phyloP scores from a whole-genome alignment of 2,888 invertebrate species.

The Chironomus tentans region DNA sequence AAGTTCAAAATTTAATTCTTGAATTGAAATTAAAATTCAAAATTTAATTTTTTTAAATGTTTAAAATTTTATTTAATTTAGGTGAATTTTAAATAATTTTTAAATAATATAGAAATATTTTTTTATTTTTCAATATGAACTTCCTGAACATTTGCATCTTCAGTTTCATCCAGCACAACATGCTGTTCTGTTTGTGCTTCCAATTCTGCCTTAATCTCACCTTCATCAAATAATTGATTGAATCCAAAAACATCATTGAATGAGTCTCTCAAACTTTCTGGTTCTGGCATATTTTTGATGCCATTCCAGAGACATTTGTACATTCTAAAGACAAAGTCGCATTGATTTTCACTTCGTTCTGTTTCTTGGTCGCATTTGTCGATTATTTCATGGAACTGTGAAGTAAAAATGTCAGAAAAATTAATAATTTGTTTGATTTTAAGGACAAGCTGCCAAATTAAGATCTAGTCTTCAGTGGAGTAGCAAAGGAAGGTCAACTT shows the following conservation, averaged over 20 bases:
- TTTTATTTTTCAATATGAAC: not conserved
- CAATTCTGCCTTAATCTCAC: not conserved
- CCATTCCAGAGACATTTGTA: constrained; percentile 18
- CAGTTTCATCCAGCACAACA: not conserved
- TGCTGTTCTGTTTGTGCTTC: not conserved
- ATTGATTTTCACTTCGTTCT: not conserved
- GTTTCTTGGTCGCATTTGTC: not conserved
- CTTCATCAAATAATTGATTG: not conserved
- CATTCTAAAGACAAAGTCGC: constrained; percentile 1
- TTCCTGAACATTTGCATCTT: not conserved
- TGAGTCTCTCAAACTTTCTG: not conserved
- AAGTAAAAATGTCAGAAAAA: not conserved
- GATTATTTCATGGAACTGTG: not conserved
- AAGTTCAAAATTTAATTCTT: too few relatives aligned
- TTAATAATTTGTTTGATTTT: too few relatives aligned
- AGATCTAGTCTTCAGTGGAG: too few relatives aligned
- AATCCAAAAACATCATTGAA: constrained; percentile 4
- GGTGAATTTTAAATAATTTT: too few relatives aligned
- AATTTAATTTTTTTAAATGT: too few relatives aligned
- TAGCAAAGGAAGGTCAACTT: too few relatives aligned
- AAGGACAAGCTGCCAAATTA: too few relatives aligned
- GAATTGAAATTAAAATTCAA: too few relatives aligned
- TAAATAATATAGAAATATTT: too few relatives aligned
- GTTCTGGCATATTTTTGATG: not conserved
- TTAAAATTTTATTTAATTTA: too few relatives aligned